These are phyloP conservation scores for Trisateles emortualis DNA, from an alignment of 2,888 invertebrate genomes.

Conservation along the genomic window DNA sequence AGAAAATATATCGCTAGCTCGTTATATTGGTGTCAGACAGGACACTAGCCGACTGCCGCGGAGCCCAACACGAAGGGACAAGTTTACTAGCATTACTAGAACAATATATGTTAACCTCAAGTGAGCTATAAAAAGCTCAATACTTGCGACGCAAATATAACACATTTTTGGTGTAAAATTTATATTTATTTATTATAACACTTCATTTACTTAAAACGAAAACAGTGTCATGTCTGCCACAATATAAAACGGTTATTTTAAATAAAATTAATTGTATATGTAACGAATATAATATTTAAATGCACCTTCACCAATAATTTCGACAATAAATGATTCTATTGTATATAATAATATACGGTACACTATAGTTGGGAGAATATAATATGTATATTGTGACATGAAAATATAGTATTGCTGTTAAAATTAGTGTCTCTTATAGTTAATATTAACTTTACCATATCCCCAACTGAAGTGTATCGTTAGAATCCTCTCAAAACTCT, in stretches of 20 bases:
- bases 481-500: background rate
- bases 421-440: background rate
- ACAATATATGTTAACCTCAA: too few relatives aligned
- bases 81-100: too few relatives aligned
- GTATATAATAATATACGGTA: too few relatives aligned
- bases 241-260: constrained; percentile 16
- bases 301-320: constrained; percentile 76
- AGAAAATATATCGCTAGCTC: constrained; percentile 19
- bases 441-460: background rate
- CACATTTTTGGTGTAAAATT: too few relatives aligned
- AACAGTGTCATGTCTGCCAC: constrained; percentile 11
- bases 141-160: too few relatives aligned
- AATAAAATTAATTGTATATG: constrained; percentile 41
- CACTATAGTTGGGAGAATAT: constrained; percentile 44
- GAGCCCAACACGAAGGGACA: too few relatives aligned
- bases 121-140: too few relatives aligned
- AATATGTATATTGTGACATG: background rate
- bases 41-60: too few relatives aligned
- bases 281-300: constrained; percentile 62
- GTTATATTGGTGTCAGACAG: constrained; percentile 19
- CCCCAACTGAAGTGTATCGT: constrained; percentile 30
- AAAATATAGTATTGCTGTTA: background rate
- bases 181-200: background rate
- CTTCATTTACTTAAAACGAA: background rate
- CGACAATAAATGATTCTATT: constrained; percentile 52